Evolutionary conservation across 1,140 invertebrate species (phyloP).

Genomic region (Anadara kagoshimensis): DNA sequence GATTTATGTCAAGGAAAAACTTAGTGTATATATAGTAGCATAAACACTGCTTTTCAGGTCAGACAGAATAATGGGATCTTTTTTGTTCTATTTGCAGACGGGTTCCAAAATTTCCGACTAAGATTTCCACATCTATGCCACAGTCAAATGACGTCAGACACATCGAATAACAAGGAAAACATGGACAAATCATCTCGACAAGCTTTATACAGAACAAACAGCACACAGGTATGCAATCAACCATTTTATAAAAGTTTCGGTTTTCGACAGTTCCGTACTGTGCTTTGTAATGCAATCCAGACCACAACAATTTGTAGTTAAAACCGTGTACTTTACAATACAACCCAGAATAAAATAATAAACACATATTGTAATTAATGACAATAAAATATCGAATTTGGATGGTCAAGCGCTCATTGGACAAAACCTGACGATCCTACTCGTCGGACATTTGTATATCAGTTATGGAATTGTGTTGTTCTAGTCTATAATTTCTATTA

Average conservation of each 20-base stretch:
- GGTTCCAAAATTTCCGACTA: slow-evolving; percentile 32
- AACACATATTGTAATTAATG: too few species aligned
- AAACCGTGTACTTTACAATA: background rate
- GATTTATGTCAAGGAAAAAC: too few species aligned
- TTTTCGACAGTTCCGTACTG: background rate
- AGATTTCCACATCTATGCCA: slow-evolving; percentile 27
- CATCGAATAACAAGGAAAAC: background rate
- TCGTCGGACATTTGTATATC: too few species aligned
- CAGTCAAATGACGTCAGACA: background rate
- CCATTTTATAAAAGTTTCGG: background rate
- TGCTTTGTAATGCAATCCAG: background rate
- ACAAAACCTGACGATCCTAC: too few species aligned
- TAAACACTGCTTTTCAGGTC: too few species aligned
- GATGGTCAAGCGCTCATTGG: too few species aligned
- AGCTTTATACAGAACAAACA: slow-evolving; percentile 30
- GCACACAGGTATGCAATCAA: slow-evolving; percentile 25
- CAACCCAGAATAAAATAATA: background rate
- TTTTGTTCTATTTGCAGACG: slow-evolving; percentile 24
- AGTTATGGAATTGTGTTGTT: too few species aligned
- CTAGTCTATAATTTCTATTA: too few species aligned
- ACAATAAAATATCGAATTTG: too few species aligned
- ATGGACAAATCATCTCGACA: slow-evolving; percentile 15
- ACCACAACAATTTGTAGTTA: background rate
- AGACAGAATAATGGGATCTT: too few species aligned
- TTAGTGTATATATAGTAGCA: too few species aligned